Conservation (phyloP, 2,888 invertebrate species). For the Amphimallon solstitiale region DNA sequence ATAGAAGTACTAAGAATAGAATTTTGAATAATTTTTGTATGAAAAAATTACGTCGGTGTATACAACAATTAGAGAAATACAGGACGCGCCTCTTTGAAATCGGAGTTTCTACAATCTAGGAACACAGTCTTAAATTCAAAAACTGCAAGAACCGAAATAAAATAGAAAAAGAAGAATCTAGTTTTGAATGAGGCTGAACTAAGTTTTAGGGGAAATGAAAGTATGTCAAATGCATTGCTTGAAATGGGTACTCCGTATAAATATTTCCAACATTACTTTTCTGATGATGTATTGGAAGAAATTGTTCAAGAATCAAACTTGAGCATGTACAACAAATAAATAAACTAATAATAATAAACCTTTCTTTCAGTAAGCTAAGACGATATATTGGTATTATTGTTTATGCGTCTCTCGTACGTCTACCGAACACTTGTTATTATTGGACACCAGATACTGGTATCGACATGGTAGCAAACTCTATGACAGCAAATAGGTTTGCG, state of each 20-base stretch:
- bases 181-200: background rate
- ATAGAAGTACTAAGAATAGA: too few relatives aligned
- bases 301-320: background rate
- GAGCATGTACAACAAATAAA: background rate
- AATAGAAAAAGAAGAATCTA: conserved; percentile 2
- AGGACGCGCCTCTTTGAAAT: too few relatives aligned
- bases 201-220: background rate
- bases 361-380: too few relatives aligned
- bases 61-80: too few relatives aligned
- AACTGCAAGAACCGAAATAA: background rate
- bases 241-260: background rate
- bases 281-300: background rate
- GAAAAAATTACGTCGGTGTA: too few relatives aligned
- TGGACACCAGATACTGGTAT: background rate
- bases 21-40: too few relatives aligned
- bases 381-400: background rate
- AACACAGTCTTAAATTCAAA: too few relatives aligned
- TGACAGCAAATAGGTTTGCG: background rate
- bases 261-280: background rate
- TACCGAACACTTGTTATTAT: background rate
- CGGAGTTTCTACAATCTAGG: too few relatives aligned
- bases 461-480: background rate
- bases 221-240: background rate
- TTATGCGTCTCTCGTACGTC: background rate
- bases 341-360: conserved; percentile 3